Percentiles rank a stretch among this genome's conserved stretches.
Conservation (phyloP, 2,888 invertebrate genomes). For the Drosophila antonietae region DNA sequence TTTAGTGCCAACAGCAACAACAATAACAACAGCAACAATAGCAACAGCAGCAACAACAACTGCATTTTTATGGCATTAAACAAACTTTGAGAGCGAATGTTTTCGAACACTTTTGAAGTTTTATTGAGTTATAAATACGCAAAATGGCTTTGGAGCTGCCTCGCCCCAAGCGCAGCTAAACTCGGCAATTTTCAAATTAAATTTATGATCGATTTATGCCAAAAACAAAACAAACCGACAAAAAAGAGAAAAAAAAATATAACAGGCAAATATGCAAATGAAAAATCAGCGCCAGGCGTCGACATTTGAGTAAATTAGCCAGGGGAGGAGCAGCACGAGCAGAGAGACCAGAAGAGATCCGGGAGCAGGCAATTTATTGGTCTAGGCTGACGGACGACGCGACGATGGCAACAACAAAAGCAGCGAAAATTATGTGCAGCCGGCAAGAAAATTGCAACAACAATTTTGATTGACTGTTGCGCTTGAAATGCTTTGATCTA, state of each 20-base stretch:
- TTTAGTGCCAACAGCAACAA: constrained; percentile 57
- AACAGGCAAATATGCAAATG: constrained; percentile 34
- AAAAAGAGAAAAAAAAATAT: background rate
- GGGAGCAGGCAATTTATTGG: constrained; percentile 59
- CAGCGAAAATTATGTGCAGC: constrained; percentile 32
- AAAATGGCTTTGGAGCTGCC: constrained; percentile 66
- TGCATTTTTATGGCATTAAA: constrained; percentile 74
- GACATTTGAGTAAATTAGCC: constrained; percentile 74
- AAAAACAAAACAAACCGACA: constrained; percentile 39
- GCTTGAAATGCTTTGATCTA: constrained; percentile 77
- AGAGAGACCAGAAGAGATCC: constrained; percentile 2
- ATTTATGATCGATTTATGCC: constrained; percentile 79
- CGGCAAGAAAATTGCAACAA: constrained; percentile 51
- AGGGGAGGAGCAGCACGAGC: background rate
- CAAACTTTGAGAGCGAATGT: constrained; percentile 76
- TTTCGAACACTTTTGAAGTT: constrained; percentile 79
- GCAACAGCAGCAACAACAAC: constrained; percentile 54
- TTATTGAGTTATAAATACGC: constrained; percentile 79
- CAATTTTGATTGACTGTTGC: constrained; percentile 73
- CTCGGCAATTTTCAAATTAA: constrained; percentile 71
- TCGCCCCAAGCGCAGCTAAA: constrained; percentile 33
- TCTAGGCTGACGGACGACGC: constrained; percentile 57
- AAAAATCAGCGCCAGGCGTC: constrained; percentile 72
- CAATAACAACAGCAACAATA: constrained; percentile 50
- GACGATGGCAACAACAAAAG: constrained; percentile 39